Conservation (phyloP, 2,113 vertebrate genomes). For the Gobius niger region DNA sequence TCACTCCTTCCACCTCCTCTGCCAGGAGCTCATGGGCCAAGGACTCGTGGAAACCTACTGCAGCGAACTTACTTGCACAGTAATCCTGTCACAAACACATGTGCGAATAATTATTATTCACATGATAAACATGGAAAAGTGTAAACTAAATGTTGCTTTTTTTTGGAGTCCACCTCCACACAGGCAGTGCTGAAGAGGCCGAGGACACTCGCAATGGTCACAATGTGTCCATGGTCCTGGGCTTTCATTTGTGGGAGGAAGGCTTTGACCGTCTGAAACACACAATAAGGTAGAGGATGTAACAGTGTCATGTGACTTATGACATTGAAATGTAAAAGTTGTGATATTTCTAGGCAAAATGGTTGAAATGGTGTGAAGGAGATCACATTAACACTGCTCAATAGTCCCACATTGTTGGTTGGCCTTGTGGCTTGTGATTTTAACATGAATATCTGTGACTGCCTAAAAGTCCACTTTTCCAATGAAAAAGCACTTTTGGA, state of each 20-base stretch:
- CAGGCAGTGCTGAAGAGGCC: slow-evolving; percentile 64
- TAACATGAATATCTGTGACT: not conserved
- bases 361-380: slow-evolving; percentile 12
- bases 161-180: slow-evolving; percentile 59
- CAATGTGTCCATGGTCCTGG: slow-evolving; percentile 52
- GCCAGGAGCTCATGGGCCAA: slow-evolving; percentile 71
- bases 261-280: slow-evolving; percentile 59
- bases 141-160: not conserved
- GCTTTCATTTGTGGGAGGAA: slow-evolving; percentile 70
- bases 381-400: slow-evolving; percentile 23
- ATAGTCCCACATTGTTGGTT: not conserved
- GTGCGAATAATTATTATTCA: not conserved
- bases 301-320: slow-evolving; percentile 17
- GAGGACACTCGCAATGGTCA: slow-evolving; percentile 64
- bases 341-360: no score
- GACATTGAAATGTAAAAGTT: no score
- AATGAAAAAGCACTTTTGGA: not conserved
- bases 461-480: not conserved
- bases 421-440: not conserved
- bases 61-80: slow-evolving; percentile 75
- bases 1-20: slow-evolving; percentile 65
- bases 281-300: slow-evolving; percentile 2
- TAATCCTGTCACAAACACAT: slow-evolving; percentile 63
- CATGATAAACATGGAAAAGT: slow-evolving; percentile 7
- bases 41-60: slow-evolving; percentile 74